These are phyloP conservation scores for Heteropelma amictum DNA, from an alignment of 2,888 invertebrate species.

Conservation along the genomic window DNA sequence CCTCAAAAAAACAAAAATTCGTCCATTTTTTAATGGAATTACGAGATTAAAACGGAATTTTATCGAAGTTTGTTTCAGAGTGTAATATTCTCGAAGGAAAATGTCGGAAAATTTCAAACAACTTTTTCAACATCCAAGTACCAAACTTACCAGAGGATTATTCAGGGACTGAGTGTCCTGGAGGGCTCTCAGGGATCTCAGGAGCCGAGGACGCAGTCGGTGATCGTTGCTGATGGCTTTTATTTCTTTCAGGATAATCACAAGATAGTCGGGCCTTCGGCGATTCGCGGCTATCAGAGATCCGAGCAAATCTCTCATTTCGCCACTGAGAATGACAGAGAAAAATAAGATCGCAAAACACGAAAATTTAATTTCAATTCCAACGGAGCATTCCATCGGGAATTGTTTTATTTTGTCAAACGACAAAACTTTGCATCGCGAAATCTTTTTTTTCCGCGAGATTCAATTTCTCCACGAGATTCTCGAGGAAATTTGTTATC, in stretches of 20 bases:
- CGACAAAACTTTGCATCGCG: not conserved
- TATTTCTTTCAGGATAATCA: constrained; percentile 68
- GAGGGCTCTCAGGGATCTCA: constrained; percentile 66
- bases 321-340: too few relatives aligned
- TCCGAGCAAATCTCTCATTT: constrained; percentile 67
- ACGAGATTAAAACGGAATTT: too few relatives aligned
- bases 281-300: constrained; percentile 67
- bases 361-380: not conserved
- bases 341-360: not conserved
- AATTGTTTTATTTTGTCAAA: not conserved
- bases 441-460: too few relatives aligned
- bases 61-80: too few relatives aligned
- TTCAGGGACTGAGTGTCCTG: constrained; percentile 64
- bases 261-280: constrained; percentile 66
- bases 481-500: not conserved
- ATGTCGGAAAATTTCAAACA: too few relatives aligned
- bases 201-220: constrained; percentile 66
- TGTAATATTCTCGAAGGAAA: too few relatives aligned
- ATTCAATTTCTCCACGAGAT: too few relatives aligned
- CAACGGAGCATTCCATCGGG: too few relatives aligned
- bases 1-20: constrained; percentile 7
- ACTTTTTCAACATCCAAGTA: too few relatives aligned
- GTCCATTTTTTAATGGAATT: not conserved
- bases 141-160: constrained; percentile 68
- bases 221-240: constrained; percentile 70